Evolutionary conservation across 2,113 vertebrate species (phyloP).

Genomic region (Apodemus speciosus): DNA sequence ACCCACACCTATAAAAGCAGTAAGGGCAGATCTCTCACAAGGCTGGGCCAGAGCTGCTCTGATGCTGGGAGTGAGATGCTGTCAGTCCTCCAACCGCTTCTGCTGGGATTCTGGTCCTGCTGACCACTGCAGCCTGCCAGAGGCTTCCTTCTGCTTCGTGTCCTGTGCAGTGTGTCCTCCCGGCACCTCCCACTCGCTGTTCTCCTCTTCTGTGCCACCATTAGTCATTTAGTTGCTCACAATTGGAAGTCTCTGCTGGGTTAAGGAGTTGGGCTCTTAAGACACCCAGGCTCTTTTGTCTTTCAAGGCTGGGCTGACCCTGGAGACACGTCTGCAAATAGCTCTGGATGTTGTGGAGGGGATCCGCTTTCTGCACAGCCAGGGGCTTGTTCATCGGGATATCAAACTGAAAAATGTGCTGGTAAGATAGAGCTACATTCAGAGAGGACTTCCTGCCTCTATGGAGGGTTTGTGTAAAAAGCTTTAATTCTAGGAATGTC

Average conservation of each 20-base stretch:
- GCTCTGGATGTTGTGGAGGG: constrained; percentile 98
- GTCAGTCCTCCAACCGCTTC: background rate
- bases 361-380: constrained; percentile 96
- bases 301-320: constrained; percentile 89
- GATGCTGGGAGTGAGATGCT: background rate
- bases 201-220: background rate
- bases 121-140: background rate
- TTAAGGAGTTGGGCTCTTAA: background rate
- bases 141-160: background rate
- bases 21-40: background rate
- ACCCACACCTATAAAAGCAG: background rate
- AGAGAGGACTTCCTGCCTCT: background rate
- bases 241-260: background rate
- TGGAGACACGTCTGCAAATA: constrained; percentile 93
- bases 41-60: background rate
- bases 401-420: constrained; percentile 99
- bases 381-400: constrained; percentile 96
- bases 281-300: constrained; percentile 34
- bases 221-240: background rate
- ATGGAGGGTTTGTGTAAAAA: no score
- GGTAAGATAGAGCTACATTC: constrained; percentile 85
- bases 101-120: background rate
- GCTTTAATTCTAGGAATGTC: background rate
- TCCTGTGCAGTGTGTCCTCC: background rate
- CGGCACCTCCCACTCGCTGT: background rate